phyloP scores from a whole-genome alignment of 2,113 vertebrate species.

The Rhagologus leucostigma region DNA sequence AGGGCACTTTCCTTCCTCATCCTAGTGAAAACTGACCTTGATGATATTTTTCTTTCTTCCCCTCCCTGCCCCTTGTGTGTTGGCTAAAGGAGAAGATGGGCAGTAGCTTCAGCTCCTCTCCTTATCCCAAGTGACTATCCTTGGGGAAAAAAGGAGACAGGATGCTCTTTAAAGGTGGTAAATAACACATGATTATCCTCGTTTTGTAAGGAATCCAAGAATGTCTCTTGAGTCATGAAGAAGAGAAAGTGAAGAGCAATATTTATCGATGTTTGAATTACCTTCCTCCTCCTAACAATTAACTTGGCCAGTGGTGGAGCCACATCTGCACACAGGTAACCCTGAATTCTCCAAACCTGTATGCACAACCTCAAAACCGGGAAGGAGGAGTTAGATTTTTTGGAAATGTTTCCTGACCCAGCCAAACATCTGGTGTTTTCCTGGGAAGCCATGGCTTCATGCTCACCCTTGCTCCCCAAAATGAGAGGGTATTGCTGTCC shows the following conservation, averaged over 20 bases:
- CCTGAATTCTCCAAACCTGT: not conserved
- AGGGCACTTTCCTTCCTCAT: not conserved
- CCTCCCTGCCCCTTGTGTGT: not conserved
- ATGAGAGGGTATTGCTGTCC: not conserved
- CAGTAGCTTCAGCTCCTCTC: not conserved
- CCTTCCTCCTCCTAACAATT: not conserved
- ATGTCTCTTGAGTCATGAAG: not conserved
- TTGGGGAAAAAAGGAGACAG: not conserved
- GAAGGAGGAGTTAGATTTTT: not conserved
- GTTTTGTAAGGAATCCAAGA: slow-evolving; percentile 3
- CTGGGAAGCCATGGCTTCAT: fast-evolving
- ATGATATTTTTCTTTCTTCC: not conserved
- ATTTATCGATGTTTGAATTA: not conserved
- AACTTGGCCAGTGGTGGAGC: not conserved
- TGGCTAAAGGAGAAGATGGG: not conserved
- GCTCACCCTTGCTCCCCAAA: not conserved
- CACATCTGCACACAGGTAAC: not conserved
- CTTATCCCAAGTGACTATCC: not conserved
- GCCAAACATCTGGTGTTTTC: not conserved
- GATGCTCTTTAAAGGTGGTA: not conserved
- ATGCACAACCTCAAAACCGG: not conserved
- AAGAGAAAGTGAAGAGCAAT: not conserved
- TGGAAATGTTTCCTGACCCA: not conserved
- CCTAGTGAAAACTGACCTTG: not conserved
- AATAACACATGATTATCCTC: not conserved